Evolutionary conservation across 2,113 vertebrate genomes (phyloP).

Genomic region (Taxidea taxus): DNA sequence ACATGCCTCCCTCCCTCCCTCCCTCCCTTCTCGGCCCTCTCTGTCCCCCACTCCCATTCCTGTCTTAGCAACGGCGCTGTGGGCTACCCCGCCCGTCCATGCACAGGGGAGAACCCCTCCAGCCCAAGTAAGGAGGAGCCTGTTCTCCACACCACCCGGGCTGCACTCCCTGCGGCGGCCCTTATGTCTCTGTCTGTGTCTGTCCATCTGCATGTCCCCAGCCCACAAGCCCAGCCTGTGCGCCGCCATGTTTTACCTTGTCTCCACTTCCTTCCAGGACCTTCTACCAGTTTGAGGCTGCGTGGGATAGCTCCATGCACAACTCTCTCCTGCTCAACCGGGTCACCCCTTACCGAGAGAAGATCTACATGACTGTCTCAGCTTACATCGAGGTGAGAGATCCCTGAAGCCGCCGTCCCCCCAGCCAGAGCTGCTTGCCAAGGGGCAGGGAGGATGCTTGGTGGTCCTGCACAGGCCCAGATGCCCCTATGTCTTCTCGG

Average conservation of each 20-base stretch:
- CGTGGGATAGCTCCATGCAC: constrained; percentile 99
- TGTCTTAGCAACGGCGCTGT: not conserved
- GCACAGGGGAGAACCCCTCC: not conserved
- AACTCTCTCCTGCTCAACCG: constrained; percentile 96
- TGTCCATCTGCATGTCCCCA: constrained; percentile 49
- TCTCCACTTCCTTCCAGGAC: constrained; percentile 85
- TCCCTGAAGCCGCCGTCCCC: accelerated
- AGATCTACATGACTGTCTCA: constrained; percentile 98
- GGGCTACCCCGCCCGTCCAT: not conserved
- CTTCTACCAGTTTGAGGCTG: constrained; percentile 95
- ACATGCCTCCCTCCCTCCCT: too few relatives aligned
- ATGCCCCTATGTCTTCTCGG: accelerated
- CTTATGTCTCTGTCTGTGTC: not conserved
- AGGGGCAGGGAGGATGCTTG: accelerated
- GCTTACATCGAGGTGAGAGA: constrained; percentile 94
- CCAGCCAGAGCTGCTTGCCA: accelerated
- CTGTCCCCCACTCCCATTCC: not conserved
- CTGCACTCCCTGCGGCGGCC: constrained; percentile 67
- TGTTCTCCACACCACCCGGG: not conserved
- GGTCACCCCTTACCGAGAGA: constrained; percentile 96
- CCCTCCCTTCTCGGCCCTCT: not conserved
- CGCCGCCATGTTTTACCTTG: not conserved
- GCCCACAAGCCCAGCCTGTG: not conserved
- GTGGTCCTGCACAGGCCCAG: not conserved
- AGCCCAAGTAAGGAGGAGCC: not conserved